These are phyloP conservation scores for Aelia acuminata DNA, from an alignment of 2,888 invertebrate species.

Conservation along the genomic window DNA sequence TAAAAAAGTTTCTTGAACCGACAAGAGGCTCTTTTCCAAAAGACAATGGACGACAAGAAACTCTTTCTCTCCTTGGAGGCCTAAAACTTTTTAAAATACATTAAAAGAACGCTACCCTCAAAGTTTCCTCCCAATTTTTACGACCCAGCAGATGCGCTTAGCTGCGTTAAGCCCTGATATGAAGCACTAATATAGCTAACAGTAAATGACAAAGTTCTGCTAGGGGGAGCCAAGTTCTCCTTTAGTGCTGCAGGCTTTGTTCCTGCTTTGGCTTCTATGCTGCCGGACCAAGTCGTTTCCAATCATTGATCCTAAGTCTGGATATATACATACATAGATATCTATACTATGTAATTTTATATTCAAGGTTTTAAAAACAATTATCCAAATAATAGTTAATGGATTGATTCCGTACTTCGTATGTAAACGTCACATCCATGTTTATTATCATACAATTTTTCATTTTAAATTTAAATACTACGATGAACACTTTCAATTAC, in stretches of 20 bases:
- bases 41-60: background rate
- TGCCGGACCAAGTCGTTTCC: background rate
- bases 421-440: no score
- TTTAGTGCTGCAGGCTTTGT: background rate
- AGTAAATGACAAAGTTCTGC: constrained; percentile 17
- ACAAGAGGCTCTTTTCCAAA: background rate
- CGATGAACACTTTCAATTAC: no score
- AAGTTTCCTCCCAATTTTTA: background rate
- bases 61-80: background rate
- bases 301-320: background rate
- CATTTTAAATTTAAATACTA: no score
- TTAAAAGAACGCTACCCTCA: background rate
- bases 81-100: constrained; percentile 18
- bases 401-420: no score
- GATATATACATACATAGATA: no score
- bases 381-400: no score
- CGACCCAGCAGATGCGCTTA: constrained; percentile 1
- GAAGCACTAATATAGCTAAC: background rate
- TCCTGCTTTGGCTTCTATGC: background rate
- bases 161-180: background rate
- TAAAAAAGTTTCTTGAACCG: background rate
- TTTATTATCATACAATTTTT: no score
- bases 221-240: background rate
- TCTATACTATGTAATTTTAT: no score
- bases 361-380: no score